Evolutionary conservation across 2,888 invertebrate genomes (phyloP).

Genomic region (Marasmarcha lunaedactyla): DNA sequence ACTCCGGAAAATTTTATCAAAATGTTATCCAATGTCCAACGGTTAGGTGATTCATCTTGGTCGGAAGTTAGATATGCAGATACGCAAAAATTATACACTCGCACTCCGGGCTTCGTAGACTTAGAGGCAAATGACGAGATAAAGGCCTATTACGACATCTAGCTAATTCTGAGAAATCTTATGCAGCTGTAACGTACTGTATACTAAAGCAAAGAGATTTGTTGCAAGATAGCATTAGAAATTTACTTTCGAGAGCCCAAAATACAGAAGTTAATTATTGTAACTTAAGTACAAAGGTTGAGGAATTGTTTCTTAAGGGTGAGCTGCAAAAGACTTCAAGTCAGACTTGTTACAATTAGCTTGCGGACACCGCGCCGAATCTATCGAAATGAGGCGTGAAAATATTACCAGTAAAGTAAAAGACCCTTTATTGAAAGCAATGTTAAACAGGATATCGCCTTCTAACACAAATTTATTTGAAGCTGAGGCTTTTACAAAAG

Average conservation of each 20-base stretch:
- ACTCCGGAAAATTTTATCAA: slow-evolving; percentile 8
- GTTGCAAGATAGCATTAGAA: background rate
- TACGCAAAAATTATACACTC: slow-evolving; percentile 13
- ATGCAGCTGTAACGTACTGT: slow-evolving; percentile 3
- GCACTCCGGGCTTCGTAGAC: slow-evolving; percentile 6
- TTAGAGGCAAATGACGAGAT: slow-evolving; percentile 7
- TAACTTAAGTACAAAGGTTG: slow-evolving; percentile 6
- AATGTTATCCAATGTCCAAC: slow-evolving; percentile 10
- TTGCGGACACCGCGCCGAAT: slow-evolving; percentile 9
- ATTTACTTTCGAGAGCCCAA: background rate
- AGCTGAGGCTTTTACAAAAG: slow-evolving; percentile 5
- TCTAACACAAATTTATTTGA: slow-evolving; percentile 5
- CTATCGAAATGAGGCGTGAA: slow-evolving; percentile 2
- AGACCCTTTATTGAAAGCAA: slow-evolving; percentile 5
- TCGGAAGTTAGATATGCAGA: slow-evolving; percentile 13
- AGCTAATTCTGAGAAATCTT: slow-evolving; percentile 5
- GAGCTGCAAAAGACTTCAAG: slow-evolving; percentile 3
- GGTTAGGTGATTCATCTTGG: slow-evolving; percentile 10
- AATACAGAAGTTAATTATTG: slow-evolving; percentile 3
- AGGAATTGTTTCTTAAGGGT: slow-evolving; percentile 6
- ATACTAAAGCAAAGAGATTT: background rate
- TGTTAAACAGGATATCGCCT: slow-evolving; percentile 7
- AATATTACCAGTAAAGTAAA: slow-evolving; percentile 2
- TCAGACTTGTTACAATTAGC: slow-evolving; percentile 8
- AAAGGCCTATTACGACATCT: slow-evolving; percentile 1